phyloP scores from a whole-genome alignment of 2,113 vertebrate genomes.

The Caranx melampygus region DNA sequence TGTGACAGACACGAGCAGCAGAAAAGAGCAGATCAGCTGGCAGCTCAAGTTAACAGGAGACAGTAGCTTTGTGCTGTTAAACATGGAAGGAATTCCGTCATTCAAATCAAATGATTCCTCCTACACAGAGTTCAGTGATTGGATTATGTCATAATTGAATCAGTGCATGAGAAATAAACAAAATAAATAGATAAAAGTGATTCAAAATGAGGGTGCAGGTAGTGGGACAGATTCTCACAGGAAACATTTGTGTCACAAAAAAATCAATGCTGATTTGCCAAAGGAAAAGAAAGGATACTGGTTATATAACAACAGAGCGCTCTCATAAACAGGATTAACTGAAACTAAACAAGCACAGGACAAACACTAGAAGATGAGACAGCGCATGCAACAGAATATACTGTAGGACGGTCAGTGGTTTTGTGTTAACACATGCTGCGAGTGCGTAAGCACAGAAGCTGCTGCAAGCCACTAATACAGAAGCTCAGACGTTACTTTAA shows the following conservation, averaged over 20 bases:
- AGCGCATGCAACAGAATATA: constrained; percentile 65
- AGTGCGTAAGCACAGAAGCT: constrained; percentile 26
- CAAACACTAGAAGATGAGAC: constrained; percentile 47
- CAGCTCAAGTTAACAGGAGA: constrained; percentile 68
- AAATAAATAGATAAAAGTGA: constrained; percentile 8
- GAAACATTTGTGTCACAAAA: not conserved
- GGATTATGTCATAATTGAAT: not conserved
- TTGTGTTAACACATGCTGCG: constrained; percentile 43
- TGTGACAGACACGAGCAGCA: constrained; percentile 60
- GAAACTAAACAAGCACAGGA: constrained; percentile 48
- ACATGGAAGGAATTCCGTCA: constrained; percentile 72
- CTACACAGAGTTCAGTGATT: not conserved
- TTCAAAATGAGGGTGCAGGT: constrained; percentile 14
- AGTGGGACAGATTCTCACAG: constrained; percentile 16
- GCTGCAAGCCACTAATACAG: constrained; percentile 1
- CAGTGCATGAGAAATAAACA: not conserved
- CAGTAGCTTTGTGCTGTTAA: constrained; percentile 51
- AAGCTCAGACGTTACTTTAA: no score
- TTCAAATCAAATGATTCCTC: constrained; percentile 46
- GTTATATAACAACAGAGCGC: constrained; percentile 60
- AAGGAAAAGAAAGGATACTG: constrained; percentile 17
- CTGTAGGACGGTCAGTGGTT: constrained; percentile 33
- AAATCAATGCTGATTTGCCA: not conserved
- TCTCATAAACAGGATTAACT: constrained; percentile 66
- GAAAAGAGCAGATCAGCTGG: constrained; percentile 73